Conservation (phyloP, 2,797 vertebrate genomes). For the Tympanoctomys barrerae region DNA sequence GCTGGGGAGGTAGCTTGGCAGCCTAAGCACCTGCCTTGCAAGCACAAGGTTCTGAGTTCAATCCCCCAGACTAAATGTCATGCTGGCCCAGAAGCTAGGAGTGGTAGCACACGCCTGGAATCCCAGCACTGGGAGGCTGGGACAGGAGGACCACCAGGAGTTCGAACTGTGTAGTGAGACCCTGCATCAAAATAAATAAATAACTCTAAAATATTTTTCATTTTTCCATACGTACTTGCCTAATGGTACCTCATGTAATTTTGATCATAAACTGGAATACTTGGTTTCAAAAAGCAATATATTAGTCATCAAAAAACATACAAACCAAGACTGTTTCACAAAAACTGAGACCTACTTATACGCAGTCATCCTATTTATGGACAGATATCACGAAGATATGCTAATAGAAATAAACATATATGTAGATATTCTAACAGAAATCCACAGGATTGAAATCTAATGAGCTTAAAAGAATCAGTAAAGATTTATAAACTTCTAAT, state of each 20-base stretch:
- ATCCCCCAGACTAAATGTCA: too few relatives aligned
- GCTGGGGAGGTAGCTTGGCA: too few relatives aligned
- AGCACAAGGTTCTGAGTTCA: too few relatives aligned
- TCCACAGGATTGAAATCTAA: background rate
- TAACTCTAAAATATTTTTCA: conserved; percentile 26
- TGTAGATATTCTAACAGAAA: background rate
- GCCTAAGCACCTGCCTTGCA: too few relatives aligned
- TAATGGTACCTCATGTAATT: conserved; percentile 43
- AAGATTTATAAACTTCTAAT: conserved; percentile 55
- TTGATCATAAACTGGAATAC: background rate
- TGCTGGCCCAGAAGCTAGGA: too few relatives aligned
- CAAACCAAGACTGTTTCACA: conserved; percentile 27
- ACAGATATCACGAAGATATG: background rate
- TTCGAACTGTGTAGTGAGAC: too few relatives aligned
- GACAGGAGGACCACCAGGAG: too few relatives aligned
- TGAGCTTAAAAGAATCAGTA: conserved; percentile 26
- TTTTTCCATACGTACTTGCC: background rate
- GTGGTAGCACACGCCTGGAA: too few relatives aligned
- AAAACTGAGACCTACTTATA: conserved; percentile 30
- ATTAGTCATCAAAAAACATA: background rate
- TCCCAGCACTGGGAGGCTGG: too few relatives aligned
- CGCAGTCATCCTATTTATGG: background rate
- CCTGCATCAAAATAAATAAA: conserved; percentile 14
- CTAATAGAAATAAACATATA: conserved; percentile 21
- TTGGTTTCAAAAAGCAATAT: background rate